phyloP scores from a whole-genome alignment of 2,888 invertebrate species.

The Andrena chrysosceles region DNA sequence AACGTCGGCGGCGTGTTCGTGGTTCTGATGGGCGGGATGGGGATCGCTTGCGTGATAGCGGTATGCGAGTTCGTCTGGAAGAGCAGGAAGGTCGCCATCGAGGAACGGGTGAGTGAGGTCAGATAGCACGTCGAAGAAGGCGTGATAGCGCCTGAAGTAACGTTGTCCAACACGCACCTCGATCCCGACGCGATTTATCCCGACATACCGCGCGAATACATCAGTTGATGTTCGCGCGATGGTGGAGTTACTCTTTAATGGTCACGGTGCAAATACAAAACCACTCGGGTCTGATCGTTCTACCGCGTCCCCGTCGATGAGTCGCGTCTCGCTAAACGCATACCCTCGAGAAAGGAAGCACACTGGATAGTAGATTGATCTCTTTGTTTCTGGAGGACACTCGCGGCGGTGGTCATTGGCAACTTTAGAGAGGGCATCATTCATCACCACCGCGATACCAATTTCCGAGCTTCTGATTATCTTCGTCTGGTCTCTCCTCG shows the following conservation, averaged over 20 bases:
- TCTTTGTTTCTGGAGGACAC: constrained; percentile 1
- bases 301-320: constrained; percentile 39
- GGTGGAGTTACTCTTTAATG: constrained; percentile 82
- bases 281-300: constrained; percentile 76
- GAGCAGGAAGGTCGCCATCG: constrained; percentile 95
- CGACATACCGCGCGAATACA: constrained; percentile 80
- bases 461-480: neutral
- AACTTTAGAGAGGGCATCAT: neutral
- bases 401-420: neutral
- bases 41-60: constrained; percentile 96
- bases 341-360: neutral
- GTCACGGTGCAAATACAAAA: constrained; percentile 73
- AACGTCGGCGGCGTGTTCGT: constrained; percentile 99
- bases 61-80: constrained; percentile 99
- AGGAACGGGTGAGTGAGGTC: constrained; percentile 91
- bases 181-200: constrained; percentile 80
- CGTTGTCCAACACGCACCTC: constrained; percentile 72
- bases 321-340: neutral
- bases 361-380: neutral
- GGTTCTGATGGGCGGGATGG: constrained; percentile 97
- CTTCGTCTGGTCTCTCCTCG: neutral
- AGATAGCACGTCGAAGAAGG: constrained; percentile 77
- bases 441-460: constrained; percentile 2
- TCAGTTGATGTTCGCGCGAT: constrained; percentile 80
- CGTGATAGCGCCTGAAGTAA: constrained; percentile 67